phyloP scores from a whole-genome alignment of 2,888 invertebrate species.

The Cyclophora albipunctata region DNA sequence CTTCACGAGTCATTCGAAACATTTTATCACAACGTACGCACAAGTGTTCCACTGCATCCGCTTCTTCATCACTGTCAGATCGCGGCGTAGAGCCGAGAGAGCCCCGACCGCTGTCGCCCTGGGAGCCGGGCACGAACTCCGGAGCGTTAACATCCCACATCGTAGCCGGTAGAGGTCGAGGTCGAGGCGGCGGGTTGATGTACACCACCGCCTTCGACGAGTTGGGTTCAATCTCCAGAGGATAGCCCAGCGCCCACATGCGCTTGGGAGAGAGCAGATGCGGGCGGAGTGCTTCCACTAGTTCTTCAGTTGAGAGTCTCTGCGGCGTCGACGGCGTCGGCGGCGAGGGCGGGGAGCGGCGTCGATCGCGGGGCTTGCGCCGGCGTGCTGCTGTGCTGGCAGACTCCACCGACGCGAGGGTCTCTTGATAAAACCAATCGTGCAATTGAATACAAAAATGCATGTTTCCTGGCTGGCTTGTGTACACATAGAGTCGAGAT shows the following conservation, averaged over 20 bases:
- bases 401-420: conserved; percentile 59
- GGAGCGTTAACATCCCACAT: conserved; percentile 80
- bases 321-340: conserved; percentile 65
- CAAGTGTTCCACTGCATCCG: conserved; percentile 74
- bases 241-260: conserved; percentile 81
- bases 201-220: conserved; percentile 79
- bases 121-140: conserved; percentile 78
- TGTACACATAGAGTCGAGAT: conserved; percentile 73
- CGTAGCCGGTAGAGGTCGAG: conserved; percentile 47
- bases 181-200: conserved; percentile 71
- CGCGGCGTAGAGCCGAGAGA: conserved; percentile 73
- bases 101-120: conserved; percentile 71
- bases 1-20: conserved; percentile 82
- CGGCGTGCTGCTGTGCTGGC: conserved; percentile 59
- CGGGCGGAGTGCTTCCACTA: conserved; percentile 74
- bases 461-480: conserved; percentile 60
- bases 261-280: conserved; percentile 78
- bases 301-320: conserved; percentile 72
- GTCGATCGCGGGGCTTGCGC: conserved; percentile 55
- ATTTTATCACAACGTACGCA: conserved; percentile 84
- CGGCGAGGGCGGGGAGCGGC: conserved; percentile 63
- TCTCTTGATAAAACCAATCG: conserved; percentile 71
- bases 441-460: conserved; percentile 65
- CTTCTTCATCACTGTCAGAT: conserved; percentile 74
- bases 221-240: conserved; percentile 77